A percentile compares a stretch with the other conserved stretches of the same genome.
Evolutionary conservation across 2,888 invertebrate species (phyloP).

Genomic region (Sclerodermus sp.): DNA sequence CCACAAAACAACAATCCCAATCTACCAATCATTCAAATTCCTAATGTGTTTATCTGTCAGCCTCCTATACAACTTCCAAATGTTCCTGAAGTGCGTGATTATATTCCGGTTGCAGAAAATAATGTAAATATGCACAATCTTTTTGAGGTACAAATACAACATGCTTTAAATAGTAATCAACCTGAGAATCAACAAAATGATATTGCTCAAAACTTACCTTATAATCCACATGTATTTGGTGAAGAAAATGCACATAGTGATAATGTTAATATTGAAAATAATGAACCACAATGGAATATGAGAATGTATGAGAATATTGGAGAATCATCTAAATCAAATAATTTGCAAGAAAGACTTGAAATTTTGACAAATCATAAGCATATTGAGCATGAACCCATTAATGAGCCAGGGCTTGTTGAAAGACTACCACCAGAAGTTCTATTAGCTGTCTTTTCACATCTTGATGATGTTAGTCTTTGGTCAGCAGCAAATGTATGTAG

Average conservation of each 20-base stretch:
- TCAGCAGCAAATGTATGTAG: constrained; percentile 84
- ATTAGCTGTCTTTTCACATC: constrained; percentile 82
- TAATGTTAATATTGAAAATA: constrained; percentile 28
- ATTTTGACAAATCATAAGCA: constrained; percentile 62
- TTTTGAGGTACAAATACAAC: not conserved
- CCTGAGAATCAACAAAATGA: constrained; percentile 2
- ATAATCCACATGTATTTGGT: constrained; percentile 24
- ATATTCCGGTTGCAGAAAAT: not conserved
- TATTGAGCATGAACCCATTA: constrained; percentile 45
- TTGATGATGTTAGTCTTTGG: constrained; percentile 91
- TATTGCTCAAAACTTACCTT: constrained; percentile 1
- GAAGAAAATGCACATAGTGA: constrained; percentile 36
- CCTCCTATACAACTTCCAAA: constrained; percentile 16
- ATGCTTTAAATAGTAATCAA: constrained; percentile 1
- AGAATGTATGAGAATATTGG: constrained; percentile 32
- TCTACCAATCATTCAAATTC: constrained; percentile 4
- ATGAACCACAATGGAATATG: constrained; percentile 29
- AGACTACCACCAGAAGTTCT: constrained; percentile 79
- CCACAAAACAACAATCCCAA: constrained; percentile 33
- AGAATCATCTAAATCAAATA: constrained; percentile 61
- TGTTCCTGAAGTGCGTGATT: constrained; percentile 2
- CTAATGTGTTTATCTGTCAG: no score
- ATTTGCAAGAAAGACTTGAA: constrained; percentile 65
- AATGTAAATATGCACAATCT: not conserved
- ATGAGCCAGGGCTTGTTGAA: constrained; percentile 68